Evolutionary conservation across 1,140 invertebrate species (phyloP).

Genomic region (Drosophila santomea): DNA sequence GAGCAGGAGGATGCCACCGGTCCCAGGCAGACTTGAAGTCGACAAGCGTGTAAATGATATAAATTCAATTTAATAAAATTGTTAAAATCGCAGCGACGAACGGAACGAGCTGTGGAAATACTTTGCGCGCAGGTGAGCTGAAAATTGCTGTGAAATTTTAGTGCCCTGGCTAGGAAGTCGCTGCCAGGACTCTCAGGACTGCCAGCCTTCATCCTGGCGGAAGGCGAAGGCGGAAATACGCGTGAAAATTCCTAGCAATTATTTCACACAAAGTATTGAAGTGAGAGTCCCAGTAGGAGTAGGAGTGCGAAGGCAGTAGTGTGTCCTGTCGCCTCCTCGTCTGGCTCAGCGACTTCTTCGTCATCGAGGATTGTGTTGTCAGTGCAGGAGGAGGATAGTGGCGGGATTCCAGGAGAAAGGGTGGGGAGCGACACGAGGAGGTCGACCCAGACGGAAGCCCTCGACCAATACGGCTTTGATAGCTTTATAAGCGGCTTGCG

Average conservation of each 20-base stretch:
- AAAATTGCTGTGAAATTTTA: conserved; percentile 76
- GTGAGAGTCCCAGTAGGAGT: conserved; percentile 8
- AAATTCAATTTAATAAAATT: conserved; percentile 85
- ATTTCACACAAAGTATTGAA: conserved; percentile 76
- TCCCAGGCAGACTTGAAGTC: conserved; percentile 67
- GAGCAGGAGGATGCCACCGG: conserved; percentile 7
- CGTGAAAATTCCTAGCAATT: conserved; percentile 82
- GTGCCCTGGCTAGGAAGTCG: conserved; percentile 47
- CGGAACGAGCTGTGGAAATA: conserved; percentile 73
- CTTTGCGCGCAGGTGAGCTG: conserved; percentile 83
- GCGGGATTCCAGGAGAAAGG: neutral
- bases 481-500: conserved; percentile 71
- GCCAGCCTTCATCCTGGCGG: conserved; percentile 11
- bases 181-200: conserved; percentile 5
- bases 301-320: conserved; percentile 12
- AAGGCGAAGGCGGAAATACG: conserved; percentile 67
- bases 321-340: conserved; percentile 36
- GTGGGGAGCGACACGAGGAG: conserved; percentile 3
- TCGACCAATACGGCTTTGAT: conserved; percentile 66
- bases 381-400: conserved; percentile 6
- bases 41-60: conserved; percentile 85
- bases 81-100: conserved; percentile 81
- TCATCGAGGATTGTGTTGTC: conserved; percentile 41
- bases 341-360: conserved; percentile 29
- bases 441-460: conserved; percentile 52